Percentiles rank a stretch among this genome's conserved stretches.
Conservation (phyloP, 2,113 vertebrate genomes). For the Charina bottae region DNA sequence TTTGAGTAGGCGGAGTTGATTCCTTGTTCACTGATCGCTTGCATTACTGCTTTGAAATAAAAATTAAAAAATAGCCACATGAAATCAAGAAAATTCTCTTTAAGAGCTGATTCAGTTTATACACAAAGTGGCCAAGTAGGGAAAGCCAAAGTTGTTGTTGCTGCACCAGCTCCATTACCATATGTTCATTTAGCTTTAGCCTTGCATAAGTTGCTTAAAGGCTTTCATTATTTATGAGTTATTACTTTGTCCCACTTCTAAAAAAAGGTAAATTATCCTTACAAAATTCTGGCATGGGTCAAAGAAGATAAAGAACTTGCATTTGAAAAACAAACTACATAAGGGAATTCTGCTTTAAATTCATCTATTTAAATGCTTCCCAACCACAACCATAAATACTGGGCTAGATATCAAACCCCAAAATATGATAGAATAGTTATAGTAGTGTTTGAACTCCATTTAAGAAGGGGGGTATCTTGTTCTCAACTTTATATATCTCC, state of each 20-base stretch:
- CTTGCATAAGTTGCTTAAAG: conserved; percentile 6
- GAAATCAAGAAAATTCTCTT: conserved; percentile 61
- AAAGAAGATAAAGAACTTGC: background rate
- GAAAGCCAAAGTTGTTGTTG: conserved; percentile 36
- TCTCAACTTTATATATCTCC: background rate
- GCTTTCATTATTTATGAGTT: conserved; percentile 9
- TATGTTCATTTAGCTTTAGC: conserved; percentile 4
- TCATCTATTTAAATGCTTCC: conserved; percentile 12
- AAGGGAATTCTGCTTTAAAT: background rate
- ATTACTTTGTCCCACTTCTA: conserved; percentile 41
- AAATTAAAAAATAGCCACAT: conserved; percentile 55
- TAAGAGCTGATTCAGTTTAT: conserved; percentile 65
- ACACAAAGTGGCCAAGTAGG: conserved; percentile 28
- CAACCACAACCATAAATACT: conserved; percentile 33
- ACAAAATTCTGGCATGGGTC: conserved; percentile 10
- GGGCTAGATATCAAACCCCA: background rate
- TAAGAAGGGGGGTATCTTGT: background rate
- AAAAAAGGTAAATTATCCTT: conserved; percentile 39
- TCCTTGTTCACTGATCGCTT: too few species aligned
- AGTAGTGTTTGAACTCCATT: conserved; percentile 13
- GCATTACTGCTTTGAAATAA: too few species aligned
- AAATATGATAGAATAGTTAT: background rate
- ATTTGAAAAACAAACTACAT: conserved; percentile 25
- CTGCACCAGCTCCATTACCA: background rate
- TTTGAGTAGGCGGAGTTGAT: too few species aligned